Percentiles rank a stretch among this genome's conserved stretches.
Evolutionary conservation across 23 tunicate genomes (phyloP).

Genomic region (Ascidia mentula): DNA sequence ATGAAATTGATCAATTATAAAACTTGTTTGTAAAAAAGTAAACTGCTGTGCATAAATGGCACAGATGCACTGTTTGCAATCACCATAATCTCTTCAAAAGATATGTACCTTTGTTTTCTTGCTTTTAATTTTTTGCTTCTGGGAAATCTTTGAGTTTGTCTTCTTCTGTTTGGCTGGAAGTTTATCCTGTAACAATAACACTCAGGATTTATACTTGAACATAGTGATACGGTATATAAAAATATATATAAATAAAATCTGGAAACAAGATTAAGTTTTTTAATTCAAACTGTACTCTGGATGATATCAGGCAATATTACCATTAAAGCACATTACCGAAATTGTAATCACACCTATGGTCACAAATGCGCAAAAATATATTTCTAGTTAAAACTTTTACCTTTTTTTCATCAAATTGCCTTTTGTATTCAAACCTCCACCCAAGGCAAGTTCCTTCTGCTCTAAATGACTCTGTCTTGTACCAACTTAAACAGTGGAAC

Average conservation of each 20-base stretch:
- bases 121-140: background rate
- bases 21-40: background rate
- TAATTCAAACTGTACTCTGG: too few relatives aligned
- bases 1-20: too few relatives aligned
- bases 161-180: background rate
- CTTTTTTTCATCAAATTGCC: background rate
- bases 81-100: background rate
- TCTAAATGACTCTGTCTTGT: background rate
- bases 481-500: background rate
- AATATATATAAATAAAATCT: too few relatives aligned
- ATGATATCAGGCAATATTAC: too few relatives aligned
- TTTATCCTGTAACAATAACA: background rate
- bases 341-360: too few relatives aligned
- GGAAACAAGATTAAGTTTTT: too few relatives aligned
- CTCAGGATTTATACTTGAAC: too few relatives aligned
- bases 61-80: too few relatives aligned
- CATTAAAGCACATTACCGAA: too few relatives aligned
- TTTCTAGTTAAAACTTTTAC: too few relatives aligned
- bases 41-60: background rate
- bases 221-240: too few relatives aligned
- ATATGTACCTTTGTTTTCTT: background rate
- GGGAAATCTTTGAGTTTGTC: background rate
- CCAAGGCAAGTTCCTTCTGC: background rate
- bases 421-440: background rate
- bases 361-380: too few relatives aligned